Base-by-base conservation (phyloP, 2,888 invertebrate genomes). In the Ectemnius lituratus region DNA sequence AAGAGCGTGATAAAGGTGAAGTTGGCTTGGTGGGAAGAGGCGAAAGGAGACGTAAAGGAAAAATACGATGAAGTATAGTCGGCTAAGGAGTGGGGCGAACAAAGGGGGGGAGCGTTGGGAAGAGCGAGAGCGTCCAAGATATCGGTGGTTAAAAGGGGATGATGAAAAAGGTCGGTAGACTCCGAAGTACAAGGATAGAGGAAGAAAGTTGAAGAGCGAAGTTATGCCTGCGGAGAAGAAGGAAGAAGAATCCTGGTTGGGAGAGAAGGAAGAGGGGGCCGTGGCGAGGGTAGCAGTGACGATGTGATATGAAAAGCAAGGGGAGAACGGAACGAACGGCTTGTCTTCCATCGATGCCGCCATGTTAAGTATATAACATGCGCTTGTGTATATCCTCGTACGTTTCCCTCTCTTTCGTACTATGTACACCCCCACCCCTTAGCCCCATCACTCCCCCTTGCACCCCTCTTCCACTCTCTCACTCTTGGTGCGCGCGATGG, bases 301-400 rank as follows among this genome's bases (percentile, higher is more conserved):
- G 56, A 52, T 11, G 28, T 6, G 37, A 37, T 37, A 37, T 16
- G 60, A 18, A 47, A 62, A 61, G 57, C 13, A 62, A 37, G 56
- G 61, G 49, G 28, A 61, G 62, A 2, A 23, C 23, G 2, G 23
- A 23, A 23, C 23, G 23, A 3, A 23, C 23, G 3, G 23, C 23
- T 23, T 11, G 8, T 64, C 70, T 71, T 71, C 59, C 76, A 59
- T 72, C 75, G 74, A 71, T 63, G 69, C 60, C 69, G 68, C 66
- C 66, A 69, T 60, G 75, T 83, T 80, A 73, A 82, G 78, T 76
- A 83, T 78, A 78, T 78, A 78, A 70, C 72, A 68, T 70, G 73
- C 67, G 67, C 46, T 61, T 45, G 52, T 28, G 68, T 46, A 65
- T 56, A 70, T 46, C 57, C 59, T 2, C 52, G n/a, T 60, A 47